phyloP scores from a whole-genome alignment of 2,113 vertebrate species.

The Hyaena hyaena region DNA sequence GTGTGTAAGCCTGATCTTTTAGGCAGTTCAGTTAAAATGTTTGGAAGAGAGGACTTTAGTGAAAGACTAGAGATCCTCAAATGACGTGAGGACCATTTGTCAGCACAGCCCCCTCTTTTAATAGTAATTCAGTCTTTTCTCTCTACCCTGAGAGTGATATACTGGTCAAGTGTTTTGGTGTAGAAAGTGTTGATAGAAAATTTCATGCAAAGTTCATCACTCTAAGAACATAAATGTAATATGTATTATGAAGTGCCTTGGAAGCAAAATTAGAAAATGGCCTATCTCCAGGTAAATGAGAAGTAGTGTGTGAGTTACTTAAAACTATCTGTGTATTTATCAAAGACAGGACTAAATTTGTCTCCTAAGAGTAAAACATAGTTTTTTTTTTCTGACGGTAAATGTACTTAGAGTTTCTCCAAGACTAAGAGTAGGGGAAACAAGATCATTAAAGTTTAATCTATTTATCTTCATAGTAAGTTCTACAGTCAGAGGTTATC shows the following conservation, averaged over 20 bases:
- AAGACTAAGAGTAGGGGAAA: conserved; percentile 14
- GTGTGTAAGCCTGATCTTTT: conserved; percentile 11
- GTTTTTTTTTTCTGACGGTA: neutral
- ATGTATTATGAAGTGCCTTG: conserved; percentile 30
- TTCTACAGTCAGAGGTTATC: conserved; percentile 10
- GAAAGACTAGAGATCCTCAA: neutral
- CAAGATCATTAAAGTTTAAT: neutral
- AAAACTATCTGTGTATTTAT: neutral
- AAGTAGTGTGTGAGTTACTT: conserved; percentile 36
- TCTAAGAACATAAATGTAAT: conserved; percentile 40
- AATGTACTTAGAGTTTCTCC: neutral
- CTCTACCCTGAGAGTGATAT: conserved; percentile 17
- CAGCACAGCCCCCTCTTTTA: neutral
- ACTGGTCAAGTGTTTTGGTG: neutral
- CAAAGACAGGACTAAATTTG: conserved; percentile 4
- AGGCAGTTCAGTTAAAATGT: conserved; percentile 39
- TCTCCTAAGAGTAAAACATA: conserved; percentile 20
- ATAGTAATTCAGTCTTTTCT: neutral
- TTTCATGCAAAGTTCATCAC: conserved; percentile 33
- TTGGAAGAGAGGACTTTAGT: neutral
- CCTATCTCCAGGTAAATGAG: conserved; percentile 12
- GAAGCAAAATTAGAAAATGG: conserved; percentile 48
- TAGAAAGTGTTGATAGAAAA: conserved; percentile 34
- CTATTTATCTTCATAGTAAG: neutral
- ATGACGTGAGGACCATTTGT: conserved; percentile 22